Evolutionary conservation across 35 echinoderm and acorn worm species (phyloP).

Genomic region (Anneissia japonica): DNA sequence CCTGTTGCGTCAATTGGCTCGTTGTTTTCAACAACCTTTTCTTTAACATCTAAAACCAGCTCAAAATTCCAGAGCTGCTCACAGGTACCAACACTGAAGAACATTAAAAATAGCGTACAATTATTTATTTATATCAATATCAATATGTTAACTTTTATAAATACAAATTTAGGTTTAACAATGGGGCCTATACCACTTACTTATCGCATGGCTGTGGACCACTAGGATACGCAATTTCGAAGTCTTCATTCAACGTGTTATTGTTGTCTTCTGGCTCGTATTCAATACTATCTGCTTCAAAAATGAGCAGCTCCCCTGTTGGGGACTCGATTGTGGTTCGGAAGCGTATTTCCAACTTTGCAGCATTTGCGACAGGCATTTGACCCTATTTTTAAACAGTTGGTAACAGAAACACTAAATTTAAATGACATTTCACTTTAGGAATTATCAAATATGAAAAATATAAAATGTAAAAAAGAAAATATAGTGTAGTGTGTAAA

Average conservation of each 20-base stretch:
- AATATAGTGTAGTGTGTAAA: neutral
- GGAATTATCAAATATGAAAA: too few species aligned
- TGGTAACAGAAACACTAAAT: too few species aligned
- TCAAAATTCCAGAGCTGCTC: slow-evolving; percentile 60
- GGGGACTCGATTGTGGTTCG: slow-evolving; percentile 57
- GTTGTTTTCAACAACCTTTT: slow-evolving; percentile 27
- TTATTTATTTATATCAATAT: neutral
- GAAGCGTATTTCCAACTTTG: slow-evolving; percentile 53
- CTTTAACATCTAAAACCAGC: slow-evolving; percentile 53
- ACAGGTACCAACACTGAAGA: neutral
- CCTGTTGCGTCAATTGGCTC: slow-evolving; percentile 76
- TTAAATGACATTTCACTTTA: too few species aligned
- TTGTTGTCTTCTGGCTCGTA: slow-evolving; percentile 43
- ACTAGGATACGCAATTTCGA: neutral
- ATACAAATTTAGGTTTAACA: neutral
- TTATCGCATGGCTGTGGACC: slow-evolving; percentile 6
- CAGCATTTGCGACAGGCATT: slow-evolving; percentile 15
- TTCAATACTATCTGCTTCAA: slow-evolving; percentile 11
- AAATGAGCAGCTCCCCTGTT: slow-evolving; percentile 39
- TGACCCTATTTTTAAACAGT: too few species aligned
- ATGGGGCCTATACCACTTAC: slow-evolving; percentile 14
- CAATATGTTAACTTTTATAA: neutral
- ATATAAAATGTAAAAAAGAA: neutral
- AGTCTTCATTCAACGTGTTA: slow-evolving; percentile 19
- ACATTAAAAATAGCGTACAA: neutral